These are phyloP conservation scores for Nephrotoma appendiculata DNA, from an alignment of 2,888 invertebrate species.

Conservation along the genomic window DNA sequence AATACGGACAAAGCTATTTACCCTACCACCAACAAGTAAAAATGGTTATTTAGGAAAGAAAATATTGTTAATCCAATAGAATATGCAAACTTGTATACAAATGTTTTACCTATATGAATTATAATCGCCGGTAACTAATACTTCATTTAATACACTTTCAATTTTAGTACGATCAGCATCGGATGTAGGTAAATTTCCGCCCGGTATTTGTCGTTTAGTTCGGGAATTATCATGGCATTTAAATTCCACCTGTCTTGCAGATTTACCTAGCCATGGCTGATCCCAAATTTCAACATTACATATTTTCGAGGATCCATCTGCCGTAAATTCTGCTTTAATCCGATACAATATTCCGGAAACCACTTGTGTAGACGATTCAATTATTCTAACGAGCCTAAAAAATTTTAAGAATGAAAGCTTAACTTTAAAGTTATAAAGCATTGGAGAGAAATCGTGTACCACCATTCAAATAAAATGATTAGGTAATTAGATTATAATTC, in stretches of 20 bases:
- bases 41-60: background rate
- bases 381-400: background rate
- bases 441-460: too few species aligned
- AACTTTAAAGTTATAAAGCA: too few species aligned
- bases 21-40: background rate
- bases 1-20: background rate
- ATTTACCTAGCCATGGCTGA: background rate
- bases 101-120: background rate
- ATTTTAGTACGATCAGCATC: background rate
- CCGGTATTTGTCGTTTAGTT: background rate
- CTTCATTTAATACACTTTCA: background rate
- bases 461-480: too few species aligned
- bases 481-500: too few species aligned
- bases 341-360: background rate
- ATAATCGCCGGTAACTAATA: background rate
- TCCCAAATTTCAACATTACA: background rate
- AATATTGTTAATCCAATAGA: background rate
- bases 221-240: background rate
- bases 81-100: background rate
- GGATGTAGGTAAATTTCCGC: background rate
- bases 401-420: background rate
- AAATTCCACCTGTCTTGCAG: background rate
- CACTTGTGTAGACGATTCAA: background rate
- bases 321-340: background rate
- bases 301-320: background rate